Percentiles rank a stretch among this genome's conserved stretches.
These are phyloP conservation scores for Tetragonula carbonaria DNA, from an alignment of 2,888 invertebrate genomes.

Conservation along the genomic window DNA sequence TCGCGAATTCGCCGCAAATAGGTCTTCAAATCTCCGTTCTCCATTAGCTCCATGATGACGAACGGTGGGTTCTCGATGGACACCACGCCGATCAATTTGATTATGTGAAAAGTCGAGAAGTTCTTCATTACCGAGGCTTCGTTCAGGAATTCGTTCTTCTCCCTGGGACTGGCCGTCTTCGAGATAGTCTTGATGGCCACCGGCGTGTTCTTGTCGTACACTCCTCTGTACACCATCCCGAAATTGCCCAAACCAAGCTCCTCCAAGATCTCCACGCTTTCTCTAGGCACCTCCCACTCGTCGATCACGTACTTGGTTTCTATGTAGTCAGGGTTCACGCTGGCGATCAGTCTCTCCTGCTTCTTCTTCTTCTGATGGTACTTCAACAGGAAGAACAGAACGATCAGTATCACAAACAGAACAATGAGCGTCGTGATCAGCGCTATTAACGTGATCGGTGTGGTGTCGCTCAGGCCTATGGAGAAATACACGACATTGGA, in stretches of 20 bases:
- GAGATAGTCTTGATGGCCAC: slow-evolving; percentile 89
- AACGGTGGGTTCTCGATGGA: slow-evolving; percentile 88
- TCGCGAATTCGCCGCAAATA: slow-evolving; percentile 87
- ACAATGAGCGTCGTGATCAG: slow-evolving; percentile 67
- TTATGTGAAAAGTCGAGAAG: slow-evolving; percentile 89
- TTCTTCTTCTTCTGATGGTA: slow-evolving; percentile 77
- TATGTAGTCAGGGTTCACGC: slow-evolving; percentile 88
- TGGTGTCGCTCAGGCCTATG: slow-evolving; percentile 66
- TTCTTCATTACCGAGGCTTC: slow-evolving; percentile 91
- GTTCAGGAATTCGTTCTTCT: slow-evolving; percentile 88
- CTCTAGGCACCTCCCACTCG: slow-evolving; percentile 89
- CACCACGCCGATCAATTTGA: slow-evolving; percentile 89
- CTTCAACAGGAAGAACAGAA: slow-evolving; percentile 76
- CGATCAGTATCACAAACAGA: slow-evolving; percentile 54
- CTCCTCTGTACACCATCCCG: slow-evolving; percentile 89
- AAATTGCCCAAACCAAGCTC: slow-evolving; percentile 90
- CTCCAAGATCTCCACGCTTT: slow-evolving; percentile 86
- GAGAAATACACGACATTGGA: slow-evolving; percentile 74
- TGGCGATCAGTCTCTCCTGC: slow-evolving; percentile 85
- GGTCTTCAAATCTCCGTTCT: slow-evolving; percentile 89
- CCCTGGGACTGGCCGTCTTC: slow-evolving; percentile 85
- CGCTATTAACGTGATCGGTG: slow-evolving; percentile 58
- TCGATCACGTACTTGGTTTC: slow-evolving; percentile 87
- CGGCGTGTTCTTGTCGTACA: slow-evolving; percentile 80
- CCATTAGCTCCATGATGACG: slow-evolving; percentile 93